Conservation (phyloP, 2,888 invertebrate species). For the Tigriopus californicus region DNA sequence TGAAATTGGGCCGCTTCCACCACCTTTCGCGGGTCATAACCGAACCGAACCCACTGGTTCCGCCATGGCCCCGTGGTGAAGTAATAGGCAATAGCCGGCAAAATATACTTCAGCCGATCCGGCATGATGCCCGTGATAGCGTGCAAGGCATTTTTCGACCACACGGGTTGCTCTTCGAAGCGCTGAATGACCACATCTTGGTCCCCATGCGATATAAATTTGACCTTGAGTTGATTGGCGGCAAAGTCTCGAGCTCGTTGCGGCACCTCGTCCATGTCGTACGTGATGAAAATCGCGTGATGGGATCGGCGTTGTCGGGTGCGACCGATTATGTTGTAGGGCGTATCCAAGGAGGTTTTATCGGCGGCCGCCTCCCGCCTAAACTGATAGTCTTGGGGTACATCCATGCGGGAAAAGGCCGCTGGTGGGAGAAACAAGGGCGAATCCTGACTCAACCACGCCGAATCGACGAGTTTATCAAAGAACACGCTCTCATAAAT, state of each 20-base stretch:
- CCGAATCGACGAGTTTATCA: neutral
- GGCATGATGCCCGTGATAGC: conserved; percentile 41
- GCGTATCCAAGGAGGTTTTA: conserved; percentile 20
- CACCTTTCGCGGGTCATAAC: conserved; percentile 75
- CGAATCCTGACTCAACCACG: conserved; percentile 25
- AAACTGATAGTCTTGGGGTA: conserved; percentile 27
- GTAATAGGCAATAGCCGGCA: conserved; percentile 68
- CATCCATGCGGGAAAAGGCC: conserved; percentile 56
- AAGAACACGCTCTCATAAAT: conserved; percentile 29
- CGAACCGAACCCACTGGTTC: conserved; percentile 66
- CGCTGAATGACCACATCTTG: conserved; percentile 17
- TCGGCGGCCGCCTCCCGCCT: conserved; percentile 22
- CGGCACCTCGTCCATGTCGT: conserved; percentile 44
- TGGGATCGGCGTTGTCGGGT: conserved; percentile 36
- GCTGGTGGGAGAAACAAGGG: conserved; percentile 54
- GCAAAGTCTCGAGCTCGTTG: conserved; percentile 33
- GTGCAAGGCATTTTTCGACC: conserved; percentile 59
- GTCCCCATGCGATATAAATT: conserved; percentile 18
- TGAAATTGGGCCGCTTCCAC: conserved; percentile 63
- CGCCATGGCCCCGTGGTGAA: conserved; percentile 82
- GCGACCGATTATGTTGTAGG: conserved; percentile 32
- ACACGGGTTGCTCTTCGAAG: conserved; percentile 71
- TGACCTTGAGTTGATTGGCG: conserved; percentile 17
- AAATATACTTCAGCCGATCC: conserved; percentile 48
- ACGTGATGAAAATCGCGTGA: conserved; percentile 41